Percentiles rank a stretch among this genome's conserved stretches.
Conservation (phyloP, 2,113 vertebrate species). For the Ahaetulla prasina region DNA sequence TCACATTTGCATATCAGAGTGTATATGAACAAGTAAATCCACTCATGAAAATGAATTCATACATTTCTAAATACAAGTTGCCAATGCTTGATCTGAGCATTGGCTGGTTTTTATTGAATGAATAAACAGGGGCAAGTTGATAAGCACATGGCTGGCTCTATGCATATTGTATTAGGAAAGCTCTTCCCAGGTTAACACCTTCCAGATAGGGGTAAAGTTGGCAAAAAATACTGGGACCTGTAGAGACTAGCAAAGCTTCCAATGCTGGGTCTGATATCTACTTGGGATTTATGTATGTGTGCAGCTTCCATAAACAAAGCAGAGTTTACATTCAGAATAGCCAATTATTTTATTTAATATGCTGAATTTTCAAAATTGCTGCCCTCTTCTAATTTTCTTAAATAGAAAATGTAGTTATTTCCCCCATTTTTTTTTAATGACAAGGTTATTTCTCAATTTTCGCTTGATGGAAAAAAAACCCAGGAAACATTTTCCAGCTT, state of each 20-base stretch:
- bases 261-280: background rate
- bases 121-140: background rate
- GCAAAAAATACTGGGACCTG: background rate
- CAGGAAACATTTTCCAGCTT: background rate
- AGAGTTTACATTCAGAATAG: background rate
- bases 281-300: background rate
- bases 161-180: background rate
- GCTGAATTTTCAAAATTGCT: background rate
- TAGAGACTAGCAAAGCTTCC: background rate
- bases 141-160: background rate
- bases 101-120: background rate
- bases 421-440: fast-evolving
- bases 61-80: background rate
- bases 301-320: background rate
- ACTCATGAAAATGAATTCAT: background rate
- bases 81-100: background rate
- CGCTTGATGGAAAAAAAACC: background rate
- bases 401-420: background rate
- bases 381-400: background rate
- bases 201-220: background rate
- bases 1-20: background rate
- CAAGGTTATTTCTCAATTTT: background rate
- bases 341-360: background rate
- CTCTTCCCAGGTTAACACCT: background rate
- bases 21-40: background rate